A percentile compares a stretch with the other conserved stretches of the same genome.
Evolutionary conservation across 2,888 invertebrate species (phyloP).

Genomic region (Allolobophora icterica): DNA sequence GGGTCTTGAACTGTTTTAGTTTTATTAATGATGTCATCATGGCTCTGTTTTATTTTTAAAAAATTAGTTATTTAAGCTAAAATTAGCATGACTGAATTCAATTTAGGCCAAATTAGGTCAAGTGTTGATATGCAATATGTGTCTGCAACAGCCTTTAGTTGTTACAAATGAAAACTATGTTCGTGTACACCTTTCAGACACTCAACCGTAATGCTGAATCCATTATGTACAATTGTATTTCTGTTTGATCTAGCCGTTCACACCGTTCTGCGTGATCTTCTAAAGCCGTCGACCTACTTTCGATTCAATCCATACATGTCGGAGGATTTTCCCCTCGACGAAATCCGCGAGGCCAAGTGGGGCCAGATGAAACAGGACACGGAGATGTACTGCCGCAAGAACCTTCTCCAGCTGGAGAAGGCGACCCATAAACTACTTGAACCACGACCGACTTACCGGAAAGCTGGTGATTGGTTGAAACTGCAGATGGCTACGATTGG

Average conservation of each 20-base stretch:
- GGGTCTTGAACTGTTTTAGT: background rate
- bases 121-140: background rate
- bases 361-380: slow-evolving; percentile 78
- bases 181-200: too few relatives aligned
- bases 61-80: background rate
- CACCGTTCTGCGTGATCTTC: slow-evolving; percentile 57
- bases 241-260: slow-evolving; percentile 71
- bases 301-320: slow-evolving; percentile 87
- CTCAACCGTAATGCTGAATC: too few relatives aligned
- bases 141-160: background rate
- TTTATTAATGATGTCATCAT: background rate
- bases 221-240: background rate
- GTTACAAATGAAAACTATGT: background rate
- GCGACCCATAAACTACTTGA: slow-evolving; percentile 55
- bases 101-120: background rate
- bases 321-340: slow-evolving; percentile 80
- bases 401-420: slow-evolving; percentile 74
- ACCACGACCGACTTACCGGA: slow-evolving; percentile 51
- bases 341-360: slow-evolving; percentile 77
- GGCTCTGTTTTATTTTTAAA: background rate
- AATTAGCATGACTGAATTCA: background rate
- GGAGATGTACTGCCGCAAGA: slow-evolving; percentile 79
- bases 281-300: slow-evolving; percentile 77
- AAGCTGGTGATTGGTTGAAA: slow-evolving; percentile 39
- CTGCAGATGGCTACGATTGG: slow-evolving; percentile 27